These are phyloP conservation scores for Drosophila virilis DNA, from an alignment of 1,140 invertebrate genomes.

Conservation along the genomic window DNA sequence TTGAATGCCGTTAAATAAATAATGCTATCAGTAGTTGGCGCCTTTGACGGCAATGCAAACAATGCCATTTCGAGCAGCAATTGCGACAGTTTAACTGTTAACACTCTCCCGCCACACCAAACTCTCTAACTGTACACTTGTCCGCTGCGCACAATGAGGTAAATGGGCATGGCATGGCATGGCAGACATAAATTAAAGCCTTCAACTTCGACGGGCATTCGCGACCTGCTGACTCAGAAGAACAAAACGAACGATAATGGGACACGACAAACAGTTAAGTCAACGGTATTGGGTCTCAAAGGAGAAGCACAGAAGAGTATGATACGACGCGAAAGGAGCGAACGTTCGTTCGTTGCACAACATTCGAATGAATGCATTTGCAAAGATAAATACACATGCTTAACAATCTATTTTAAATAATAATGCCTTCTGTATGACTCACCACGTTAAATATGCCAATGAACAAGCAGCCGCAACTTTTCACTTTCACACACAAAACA, in stretches of 20 bases:
- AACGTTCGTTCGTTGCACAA: too few relatives aligned
- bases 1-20: slow-evolving; percentile 1
- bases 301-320: too few relatives aligned
- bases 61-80: neutral
- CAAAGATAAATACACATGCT: too few relatives aligned
- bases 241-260: neutral
- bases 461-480: too few relatives aligned
- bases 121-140: neutral
- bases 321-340: too few relatives aligned
- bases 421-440: too few relatives aligned
- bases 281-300: too few relatives aligned
- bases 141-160: neutral
- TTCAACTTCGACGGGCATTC: neutral
- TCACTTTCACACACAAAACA: too few relatives aligned
- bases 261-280: neutral
- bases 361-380: too few relatives aligned
- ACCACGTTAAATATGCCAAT: too few relatives aligned
- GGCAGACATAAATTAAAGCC: neutral
- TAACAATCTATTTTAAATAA: too few relatives aligned
- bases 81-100: slow-evolving; percentile 3
- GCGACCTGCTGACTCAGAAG: neutral
- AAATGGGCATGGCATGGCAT: neutral
- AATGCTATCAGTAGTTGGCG: neutral
- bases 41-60: neutral
- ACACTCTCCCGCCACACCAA: neutral